Evolutionary conservation across 2,888 invertebrate genomes (phyloP), one percentile per base, ranked within the genome.

Genomic region (Aproaerema taeniolella): DNA sequence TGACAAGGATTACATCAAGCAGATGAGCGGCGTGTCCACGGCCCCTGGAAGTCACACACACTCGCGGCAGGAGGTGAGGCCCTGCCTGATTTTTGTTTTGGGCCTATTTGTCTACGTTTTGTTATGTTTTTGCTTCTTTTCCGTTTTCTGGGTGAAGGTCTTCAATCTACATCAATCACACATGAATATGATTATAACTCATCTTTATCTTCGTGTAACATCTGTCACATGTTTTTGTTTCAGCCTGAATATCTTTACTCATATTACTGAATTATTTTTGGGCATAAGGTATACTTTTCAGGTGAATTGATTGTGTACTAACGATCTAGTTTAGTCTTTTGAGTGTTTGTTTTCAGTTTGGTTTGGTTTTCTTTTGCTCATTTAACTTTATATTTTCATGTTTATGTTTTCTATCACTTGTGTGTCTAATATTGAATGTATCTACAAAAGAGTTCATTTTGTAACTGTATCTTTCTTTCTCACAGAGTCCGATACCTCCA

Each of bases 1-100:
- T 73, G 96, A 96, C 83, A 95, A 94, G 87, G 94, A 94, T 49
- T 96, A 96, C 88, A 90, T 95, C 75, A 94, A 93, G 86, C 95
- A 95, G 88, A 89, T 89, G 70, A 88, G 61, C 42, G 85, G 78
- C 13, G 70, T 68, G 39, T 80, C 86, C 12, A 79, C 86, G 42
- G 58, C 76, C 40, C 81, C 81, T 10, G 70, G 70, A 51, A 77
- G 76, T 48, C 67, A 61, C 50, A 68, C 66, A 43, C 71, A 76
- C 37, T 86, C 87, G 28, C 72, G 81, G 44, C 85, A 86, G 73
- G 87, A 87, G 87, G 87, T 87, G 82, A 83, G 80, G 67, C 64
- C 60, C 53, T 50, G 54, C 43, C 46, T 47, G 46, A 44, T 38
- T 45, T 41, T n/a, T n/a, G n/a, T n/a, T 38, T 20, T 34, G 33